phyloP scores from a whole-genome alignment of 2,113 vertebrate species.

The Vombatus ursinus region DNA sequence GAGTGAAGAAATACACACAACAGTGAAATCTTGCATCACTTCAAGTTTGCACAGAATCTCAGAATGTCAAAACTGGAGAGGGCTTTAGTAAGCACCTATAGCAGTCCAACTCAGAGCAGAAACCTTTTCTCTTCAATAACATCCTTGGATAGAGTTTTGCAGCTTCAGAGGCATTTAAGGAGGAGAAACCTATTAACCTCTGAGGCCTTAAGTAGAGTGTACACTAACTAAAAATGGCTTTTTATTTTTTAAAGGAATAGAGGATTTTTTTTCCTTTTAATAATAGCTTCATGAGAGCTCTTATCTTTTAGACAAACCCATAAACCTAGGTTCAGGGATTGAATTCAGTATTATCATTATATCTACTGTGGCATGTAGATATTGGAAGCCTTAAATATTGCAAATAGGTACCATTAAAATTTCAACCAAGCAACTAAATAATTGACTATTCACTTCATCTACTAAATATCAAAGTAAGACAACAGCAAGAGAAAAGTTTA shows the following conservation, averaged over 20 bases:
- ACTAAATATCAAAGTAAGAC: background rate
- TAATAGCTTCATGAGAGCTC: constrained; percentile 12
- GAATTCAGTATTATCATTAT: background rate
- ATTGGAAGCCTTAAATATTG: constrained; percentile 27
- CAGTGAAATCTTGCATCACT: background rate
- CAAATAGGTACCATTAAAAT: constrained; percentile 19
- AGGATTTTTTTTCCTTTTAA: background rate
- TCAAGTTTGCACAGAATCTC: background rate
- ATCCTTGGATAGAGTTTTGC: background rate
- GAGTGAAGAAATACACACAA: background rate
- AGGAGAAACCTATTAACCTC: background rate
- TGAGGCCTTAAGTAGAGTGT: background rate
- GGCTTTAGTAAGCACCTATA: background rate
- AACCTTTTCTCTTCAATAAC: background rate
- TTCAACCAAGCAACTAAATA: constrained; percentile 16
- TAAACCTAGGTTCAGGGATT: constrained; percentile 1
- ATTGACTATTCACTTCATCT: background rate
- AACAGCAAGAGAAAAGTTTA: background rate
- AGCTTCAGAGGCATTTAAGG: background rate
- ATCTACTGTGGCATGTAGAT: background rate
- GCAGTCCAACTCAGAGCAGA: background rate
- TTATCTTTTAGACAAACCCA: constrained; percentile 26
- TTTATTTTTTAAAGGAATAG: background rate
- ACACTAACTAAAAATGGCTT: background rate
- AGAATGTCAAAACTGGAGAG: background rate